These are phyloP conservation scores for Melipona quadrifasciata DNA, from an alignment of 1,140 invertebrate species.

Conservation along the genomic window DNA sequence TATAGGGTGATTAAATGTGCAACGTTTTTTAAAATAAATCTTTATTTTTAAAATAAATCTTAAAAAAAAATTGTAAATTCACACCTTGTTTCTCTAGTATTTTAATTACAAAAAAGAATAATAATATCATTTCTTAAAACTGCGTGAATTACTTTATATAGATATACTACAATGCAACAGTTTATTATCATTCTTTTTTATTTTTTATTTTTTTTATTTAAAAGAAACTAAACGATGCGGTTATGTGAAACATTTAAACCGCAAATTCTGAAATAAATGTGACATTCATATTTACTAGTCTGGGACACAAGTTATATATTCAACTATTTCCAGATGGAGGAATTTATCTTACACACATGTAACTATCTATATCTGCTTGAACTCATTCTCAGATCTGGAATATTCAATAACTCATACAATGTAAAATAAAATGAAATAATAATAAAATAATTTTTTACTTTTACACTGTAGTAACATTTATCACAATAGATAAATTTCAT, in stretches of 20 bases:
- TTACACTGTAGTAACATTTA: no score
- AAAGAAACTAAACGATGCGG: neutral
- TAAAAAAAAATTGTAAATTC: no score
- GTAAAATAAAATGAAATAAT: no score
- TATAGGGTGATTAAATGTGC: no score
- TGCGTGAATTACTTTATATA: no score
- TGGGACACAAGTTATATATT: neutral
- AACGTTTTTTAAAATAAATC: no score
- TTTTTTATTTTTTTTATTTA: no score
- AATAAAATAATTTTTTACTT: no score
- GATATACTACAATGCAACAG: neutral
- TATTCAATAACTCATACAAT: no score
- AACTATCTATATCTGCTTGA: neutral
- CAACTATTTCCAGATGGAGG: neutral
- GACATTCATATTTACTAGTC: neutral
- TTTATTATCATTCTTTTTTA: neutral
- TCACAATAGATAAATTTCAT: no score
- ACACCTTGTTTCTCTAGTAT: neutral
- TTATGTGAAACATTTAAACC: neutral
- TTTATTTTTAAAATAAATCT: no score
- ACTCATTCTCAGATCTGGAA: neutral
- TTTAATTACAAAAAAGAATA: no score
- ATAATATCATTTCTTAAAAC: neutral
- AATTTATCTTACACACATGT: neutral
- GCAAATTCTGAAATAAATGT: neutral